These are phyloP conservation scores for Myripristis jacobus DNA, from an alignment of 2,797 vertebrate genomes.

Conservation along the genomic window DNA sequence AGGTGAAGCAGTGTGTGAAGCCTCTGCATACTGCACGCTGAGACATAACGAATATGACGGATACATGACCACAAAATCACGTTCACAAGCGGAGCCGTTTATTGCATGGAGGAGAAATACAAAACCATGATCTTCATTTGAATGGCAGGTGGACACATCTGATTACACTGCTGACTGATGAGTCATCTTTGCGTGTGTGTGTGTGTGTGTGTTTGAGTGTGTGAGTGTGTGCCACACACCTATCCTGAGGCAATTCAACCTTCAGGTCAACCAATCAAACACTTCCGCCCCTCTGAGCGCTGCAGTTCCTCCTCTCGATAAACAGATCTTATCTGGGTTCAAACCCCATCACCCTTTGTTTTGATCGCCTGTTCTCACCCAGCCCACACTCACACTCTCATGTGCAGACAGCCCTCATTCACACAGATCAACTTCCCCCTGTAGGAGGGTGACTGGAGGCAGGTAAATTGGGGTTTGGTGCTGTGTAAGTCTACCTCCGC, in stretches of 20 bases:
- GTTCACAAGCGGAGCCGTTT: not conserved
- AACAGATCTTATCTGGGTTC: not conserved
- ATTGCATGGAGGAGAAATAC: not conserved
- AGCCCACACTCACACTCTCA: not conserved
- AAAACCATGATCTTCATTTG: not conserved
- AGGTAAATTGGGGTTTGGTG: conserved; percentile 5
- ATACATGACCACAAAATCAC: not conserved
- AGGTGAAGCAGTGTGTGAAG: no score
- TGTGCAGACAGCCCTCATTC: not conserved
- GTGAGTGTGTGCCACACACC: not conserved
- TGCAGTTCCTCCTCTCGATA: not conserved
- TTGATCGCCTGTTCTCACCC: not conserved
- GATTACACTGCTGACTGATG: not conserved
- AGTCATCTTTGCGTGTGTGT: not conserved
- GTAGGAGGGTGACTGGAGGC: conserved; percentile 49
- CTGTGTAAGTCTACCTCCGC: conserved; percentile 53
- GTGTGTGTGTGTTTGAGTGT: not conserved
- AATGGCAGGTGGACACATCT: not conserved
- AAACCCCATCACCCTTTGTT: not conserved
- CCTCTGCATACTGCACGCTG: no score
- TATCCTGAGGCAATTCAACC: not conserved
- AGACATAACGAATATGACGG: no score
- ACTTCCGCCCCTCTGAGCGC: not conserved
- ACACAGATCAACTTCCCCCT: conserved; percentile 14
- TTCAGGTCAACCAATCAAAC: not conserved